phyloP scores from a whole-genome alignment of 2,888 invertebrate species.

The Phortica okadai region DNA sequence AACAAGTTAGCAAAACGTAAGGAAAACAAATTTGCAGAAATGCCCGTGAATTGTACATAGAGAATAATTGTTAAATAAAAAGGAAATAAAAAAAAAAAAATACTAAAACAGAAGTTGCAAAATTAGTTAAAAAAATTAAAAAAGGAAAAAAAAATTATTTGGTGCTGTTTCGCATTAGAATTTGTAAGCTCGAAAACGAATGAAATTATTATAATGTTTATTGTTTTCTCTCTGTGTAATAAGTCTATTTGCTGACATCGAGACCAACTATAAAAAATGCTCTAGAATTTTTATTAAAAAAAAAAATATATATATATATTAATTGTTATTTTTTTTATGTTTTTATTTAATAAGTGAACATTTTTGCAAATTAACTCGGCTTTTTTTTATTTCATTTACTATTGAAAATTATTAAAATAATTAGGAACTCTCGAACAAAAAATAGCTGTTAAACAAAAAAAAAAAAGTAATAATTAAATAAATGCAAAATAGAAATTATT shows the following conservation, averaged over 20 bases:
- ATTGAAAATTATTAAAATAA: too few relatives aligned
- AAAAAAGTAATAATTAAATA: too few relatives aligned
- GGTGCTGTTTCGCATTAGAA: constrained; percentile 1
- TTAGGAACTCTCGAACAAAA: too few relatives aligned
- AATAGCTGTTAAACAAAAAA: too few relatives aligned
- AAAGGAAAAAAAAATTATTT: neutral
- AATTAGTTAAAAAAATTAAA: neutral
- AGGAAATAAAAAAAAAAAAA: neutral
- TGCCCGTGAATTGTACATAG: constrained; percentile 64
- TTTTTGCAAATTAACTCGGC: too few relatives aligned
- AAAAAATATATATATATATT: neutral
- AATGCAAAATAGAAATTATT: too few relatives aligned
- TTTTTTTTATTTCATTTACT: too few relatives aligned
- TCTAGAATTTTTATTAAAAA: neutral
- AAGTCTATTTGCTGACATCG: neutral
- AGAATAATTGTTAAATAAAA: constrained; percentile 6
- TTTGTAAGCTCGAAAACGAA: neutral
- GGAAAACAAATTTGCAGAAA: constrained; percentile 37
- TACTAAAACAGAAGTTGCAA: neutral
- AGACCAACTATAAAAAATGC: constrained; percentile 7
- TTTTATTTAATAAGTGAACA: too few relatives aligned
- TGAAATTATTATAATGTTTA: neutral
- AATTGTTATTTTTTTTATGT: neutral
- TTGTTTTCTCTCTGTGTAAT: neutral
- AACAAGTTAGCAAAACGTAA: constrained; percentile 32